Evolutionary conservation across 1,140 invertebrate species (phyloP).

Genomic region (Leguminivora glycinivorella): DNA sequence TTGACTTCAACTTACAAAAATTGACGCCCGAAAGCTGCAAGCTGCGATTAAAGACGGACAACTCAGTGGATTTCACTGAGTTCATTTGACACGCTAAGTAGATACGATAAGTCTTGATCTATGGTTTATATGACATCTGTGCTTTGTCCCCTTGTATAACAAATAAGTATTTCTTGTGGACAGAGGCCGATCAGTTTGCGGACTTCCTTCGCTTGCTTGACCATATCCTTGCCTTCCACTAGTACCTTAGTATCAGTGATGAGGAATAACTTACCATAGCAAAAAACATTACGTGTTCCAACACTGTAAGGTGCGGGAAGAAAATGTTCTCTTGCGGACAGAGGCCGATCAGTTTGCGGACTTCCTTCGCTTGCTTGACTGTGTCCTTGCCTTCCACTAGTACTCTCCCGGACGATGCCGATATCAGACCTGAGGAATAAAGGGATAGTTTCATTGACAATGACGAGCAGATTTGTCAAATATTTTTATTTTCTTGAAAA

Average conservation of each 20-base stretch:
- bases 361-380: slow-evolving; percentile 36
- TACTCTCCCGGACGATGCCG: slow-evolving; percentile 47
- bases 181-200: slow-evolving; percentile 58
- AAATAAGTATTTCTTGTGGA: slow-evolving; percentile 90
- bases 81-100: no score
- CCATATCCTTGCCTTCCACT: slow-evolving; percentile 57
- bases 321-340: slow-evolving; percentile 89
- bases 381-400: slow-evolving; percentile 59
- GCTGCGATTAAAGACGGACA: no score
- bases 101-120: no score
- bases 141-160: no score
- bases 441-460: no score
- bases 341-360: slow-evolving; percentile 54
- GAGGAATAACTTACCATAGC: slow-evolving; percentile 74
- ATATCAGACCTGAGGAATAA: slow-evolving; percentile 34
- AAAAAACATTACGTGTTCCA: slow-evolving; percentile 88
- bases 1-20: no score
- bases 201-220: slow-evolving; percentile 39
- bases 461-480: no score
- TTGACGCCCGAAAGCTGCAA: no score
- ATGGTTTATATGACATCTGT: no score
- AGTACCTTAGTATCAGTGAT: slow-evolving; percentile 44
- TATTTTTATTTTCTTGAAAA: no score
- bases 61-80: no score
- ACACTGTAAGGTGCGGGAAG: slow-evolving; percentile 87